phyloP scores from a whole-genome alignment of 2,797 vertebrate genomes.

The Todus mexicanus region DNA sequence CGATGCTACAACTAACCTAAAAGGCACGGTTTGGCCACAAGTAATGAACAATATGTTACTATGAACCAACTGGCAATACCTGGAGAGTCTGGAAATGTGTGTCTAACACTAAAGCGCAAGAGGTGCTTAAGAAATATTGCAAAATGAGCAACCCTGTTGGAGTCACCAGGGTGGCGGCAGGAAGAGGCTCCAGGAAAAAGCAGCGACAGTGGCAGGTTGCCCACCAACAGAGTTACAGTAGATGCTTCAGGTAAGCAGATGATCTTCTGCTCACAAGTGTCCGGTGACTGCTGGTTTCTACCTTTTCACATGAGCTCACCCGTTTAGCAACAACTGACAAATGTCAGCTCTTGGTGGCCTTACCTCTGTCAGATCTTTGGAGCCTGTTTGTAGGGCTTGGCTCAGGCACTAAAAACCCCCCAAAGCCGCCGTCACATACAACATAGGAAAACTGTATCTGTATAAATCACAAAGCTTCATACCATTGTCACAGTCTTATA shows the following conservation, averaged over 20 bases:
- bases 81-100: neutral
- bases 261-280: neutral
- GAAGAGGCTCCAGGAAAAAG: neutral
- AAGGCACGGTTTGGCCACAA: neutral
- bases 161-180: rapidly evolving
- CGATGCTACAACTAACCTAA: neutral
- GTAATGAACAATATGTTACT: neutral
- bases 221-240: rapidly evolving
- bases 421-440: neutral
- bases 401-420: neutral
- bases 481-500: neutral
- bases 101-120: neutral
- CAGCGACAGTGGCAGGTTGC: rapidly evolving
- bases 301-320: neutral
- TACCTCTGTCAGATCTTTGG: rapidly evolving
- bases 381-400: neutral
- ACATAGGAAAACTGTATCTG: neutral
- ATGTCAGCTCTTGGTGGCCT: neutral
- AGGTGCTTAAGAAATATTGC: neutral
- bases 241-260: neutral
- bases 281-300: rapidly evolving
- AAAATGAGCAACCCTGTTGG: neutral
- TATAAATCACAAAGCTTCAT: neutral
- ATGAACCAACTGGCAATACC: neutral
- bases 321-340: neutral